Percentiles rank a stretch among this genome's conserved stretches.
Evolutionary conservation across 2,888 invertebrate genomes (phyloP).

Genomic region (Himalopsyche kuldschensis): DNA sequence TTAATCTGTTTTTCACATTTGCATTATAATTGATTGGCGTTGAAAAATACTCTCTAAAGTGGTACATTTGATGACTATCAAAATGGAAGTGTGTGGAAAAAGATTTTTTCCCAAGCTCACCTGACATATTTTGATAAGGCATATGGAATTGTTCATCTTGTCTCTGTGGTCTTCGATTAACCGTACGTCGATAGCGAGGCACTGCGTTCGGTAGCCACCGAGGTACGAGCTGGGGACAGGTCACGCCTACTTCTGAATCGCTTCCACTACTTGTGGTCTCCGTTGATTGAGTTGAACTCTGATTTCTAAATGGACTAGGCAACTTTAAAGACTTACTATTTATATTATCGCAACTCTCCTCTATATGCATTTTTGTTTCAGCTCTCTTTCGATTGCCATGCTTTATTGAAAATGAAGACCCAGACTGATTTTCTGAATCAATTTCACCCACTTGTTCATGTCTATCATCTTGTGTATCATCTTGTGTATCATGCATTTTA

Average conservation of each 20-base stretch:
- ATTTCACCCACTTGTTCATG: background rate
- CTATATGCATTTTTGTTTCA: conserved; percentile 36
- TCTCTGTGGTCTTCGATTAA: conserved; percentile 26
- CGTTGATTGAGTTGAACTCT: conserved; percentile 36
- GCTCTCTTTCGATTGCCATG: conserved; percentile 22
- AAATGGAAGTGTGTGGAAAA: no score
- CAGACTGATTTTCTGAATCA: background rate
- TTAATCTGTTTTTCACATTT: no score
- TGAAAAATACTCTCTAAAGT: no score
- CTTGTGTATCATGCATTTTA: background rate
- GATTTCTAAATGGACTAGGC: conserved; percentile 41
- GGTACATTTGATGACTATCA: no score
- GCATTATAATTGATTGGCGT: no score
- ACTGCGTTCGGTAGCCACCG: conserved; percentile 48
- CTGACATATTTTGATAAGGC: conserved; percentile 37
- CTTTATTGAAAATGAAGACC: background rate
- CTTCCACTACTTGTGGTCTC: conserved; percentile 44
- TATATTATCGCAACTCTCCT: conserved; percentile 33
- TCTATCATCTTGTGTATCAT: conserved; percentile 7
- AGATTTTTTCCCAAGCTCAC: conserved; percentile 10
- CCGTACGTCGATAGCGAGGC: conserved; percentile 24
- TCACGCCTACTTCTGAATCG: conserved; percentile 50
- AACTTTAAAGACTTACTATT: conserved; percentile 37
- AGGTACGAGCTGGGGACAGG: conserved; percentile 50
- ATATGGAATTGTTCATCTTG: conserved; percentile 35